Evolutionary conservation across 2,797 vertebrate species (phyloP), one percentile per base, ranked within the genome.

Genomic region (Pterois miles): DNA sequence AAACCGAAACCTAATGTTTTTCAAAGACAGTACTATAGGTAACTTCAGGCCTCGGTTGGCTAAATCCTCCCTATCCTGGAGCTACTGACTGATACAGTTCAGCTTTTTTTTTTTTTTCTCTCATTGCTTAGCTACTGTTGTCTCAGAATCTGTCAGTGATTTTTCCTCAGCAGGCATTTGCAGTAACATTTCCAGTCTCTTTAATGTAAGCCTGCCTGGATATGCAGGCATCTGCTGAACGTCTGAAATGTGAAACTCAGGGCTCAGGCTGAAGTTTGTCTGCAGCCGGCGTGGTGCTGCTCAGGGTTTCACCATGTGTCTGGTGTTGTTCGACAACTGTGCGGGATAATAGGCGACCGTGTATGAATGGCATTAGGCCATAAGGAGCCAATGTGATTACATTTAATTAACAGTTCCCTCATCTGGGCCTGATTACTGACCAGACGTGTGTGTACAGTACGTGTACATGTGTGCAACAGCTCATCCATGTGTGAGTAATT

Each of bases 331-430:
- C 69, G 78, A 89, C 77, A 87, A 88, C 78, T 84, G 86, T 69
- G 74, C n/a, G 8, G 69, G 74, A 90, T 88, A 83, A 92, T 67
- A 83, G 88, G 68, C 31, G 62, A 74, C 60, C 25, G 58, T 78
- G 86, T 83, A 76, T 84, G 83, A 90, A 82, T 79, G 86, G 67
- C 63, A 1, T 68, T 43, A 82, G 86, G 86, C 89, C 88, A 92
- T 88, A 82, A 88, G 89, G 87, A 87, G 87, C 60, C 75, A 74
- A 71, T 83, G 90, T 88, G 84, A 93, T 89, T 89, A 89, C 81
- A 91, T 90, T 92, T 88, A 92, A 94, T 94, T 90, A 93, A 92
- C 83, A 85, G 78, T 84, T 73, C 69, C 62, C 83, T 92, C 83
- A 85, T 93, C 88, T 89, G 88, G 78, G 57, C 59, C 84, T 89